These are phyloP conservation scores for Eurois occulta DNA, from an alignment of 2,888 invertebrate species.

Conservation along the genomic window DNA sequence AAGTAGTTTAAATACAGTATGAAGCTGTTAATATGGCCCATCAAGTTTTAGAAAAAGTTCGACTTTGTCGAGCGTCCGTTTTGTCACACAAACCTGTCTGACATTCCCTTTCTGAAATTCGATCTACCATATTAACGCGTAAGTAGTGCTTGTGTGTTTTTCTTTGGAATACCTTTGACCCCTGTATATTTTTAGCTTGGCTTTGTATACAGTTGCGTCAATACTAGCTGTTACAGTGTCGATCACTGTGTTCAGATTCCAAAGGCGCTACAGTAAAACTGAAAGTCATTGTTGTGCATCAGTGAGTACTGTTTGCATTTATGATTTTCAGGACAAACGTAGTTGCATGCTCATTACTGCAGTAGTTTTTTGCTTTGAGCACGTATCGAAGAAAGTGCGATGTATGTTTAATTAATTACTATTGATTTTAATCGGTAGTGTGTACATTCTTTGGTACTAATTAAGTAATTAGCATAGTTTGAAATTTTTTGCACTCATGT, in stretches of 20 bases:
- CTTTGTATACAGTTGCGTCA: constrained; percentile 74
- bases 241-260: constrained; percentile 85
- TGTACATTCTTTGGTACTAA: constrained; percentile 29
- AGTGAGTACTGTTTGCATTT: constrained; percentile 70
- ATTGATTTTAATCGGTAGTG: constrained; percentile 52
- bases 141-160: constrained; percentile 34
- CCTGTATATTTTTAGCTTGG: constrained; percentile 49
- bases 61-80: background rate
- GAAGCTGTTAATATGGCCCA: background rate
- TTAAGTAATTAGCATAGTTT: constrained; percentile 15
- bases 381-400: constrained; percentile 61
- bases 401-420: constrained; percentile 61
- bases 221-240: constrained; percentile 85
- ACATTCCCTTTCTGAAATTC: constrained; percentile 4
- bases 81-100: constrained; percentile 1
- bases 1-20: constrained; percentile 13
- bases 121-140: background rate
- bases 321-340: constrained; percentile 81
- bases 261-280: constrained; percentile 85
- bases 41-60: constrained; percentile 8
- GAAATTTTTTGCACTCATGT: constrained; percentile 16
- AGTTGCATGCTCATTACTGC: constrained; percentile 60
- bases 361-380: constrained; percentile 44
- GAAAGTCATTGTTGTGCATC: constrained; percentile 76
- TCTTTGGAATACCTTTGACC: constrained; percentile 52